Evolutionary conservation across 2,113 vertebrate genomes (phyloP).

Genomic region (Talpa occidentalis): DNA sequence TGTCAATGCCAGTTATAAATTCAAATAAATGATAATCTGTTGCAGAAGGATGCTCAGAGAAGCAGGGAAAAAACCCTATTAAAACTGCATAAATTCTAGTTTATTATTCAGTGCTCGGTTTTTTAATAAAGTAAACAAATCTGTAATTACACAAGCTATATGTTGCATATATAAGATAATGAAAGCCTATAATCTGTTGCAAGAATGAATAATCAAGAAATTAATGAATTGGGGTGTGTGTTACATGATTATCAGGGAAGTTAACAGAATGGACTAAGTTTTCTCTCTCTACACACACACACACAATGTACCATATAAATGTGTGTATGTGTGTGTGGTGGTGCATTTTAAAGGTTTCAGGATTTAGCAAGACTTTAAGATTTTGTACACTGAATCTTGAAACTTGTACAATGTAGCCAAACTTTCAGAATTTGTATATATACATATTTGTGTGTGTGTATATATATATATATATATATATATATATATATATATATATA

Average conservation of each 20-base stretch:
- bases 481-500: too few relatives aligned
- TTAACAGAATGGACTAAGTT: not conserved
- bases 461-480: too few relatives aligned
- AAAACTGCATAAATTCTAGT: conserved; percentile 49
- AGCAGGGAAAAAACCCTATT: conserved; percentile 56
- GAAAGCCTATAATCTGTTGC: not conserved
- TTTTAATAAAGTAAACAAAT: conserved; percentile 24
- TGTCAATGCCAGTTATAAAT: conserved; percentile 79
- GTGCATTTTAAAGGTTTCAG: too few relatives aligned
- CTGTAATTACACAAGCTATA: not conserved
- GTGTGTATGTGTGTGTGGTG: too few relatives aligned
- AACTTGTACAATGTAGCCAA: too few relatives aligned
- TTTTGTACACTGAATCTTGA: too few relatives aligned
- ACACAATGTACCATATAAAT: not conserved
- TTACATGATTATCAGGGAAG: not conserved
- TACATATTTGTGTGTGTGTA: too few relatives aligned
- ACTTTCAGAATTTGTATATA: too few relatives aligned
- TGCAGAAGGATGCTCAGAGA: conserved; percentile 41
- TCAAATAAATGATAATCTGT: conserved; percentile 76
- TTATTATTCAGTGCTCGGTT: not conserved
- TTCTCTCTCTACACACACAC: not conserved
- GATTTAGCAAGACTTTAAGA: too few relatives aligned
- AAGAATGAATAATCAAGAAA: conserved; percentile 32
- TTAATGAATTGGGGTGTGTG: not conserved
- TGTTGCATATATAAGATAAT: not conserved